These are phyloP conservation scores for Nowickia ferox DNA, from an alignment of 2,888 invertebrate genomes.

Conservation along the genomic window DNA sequence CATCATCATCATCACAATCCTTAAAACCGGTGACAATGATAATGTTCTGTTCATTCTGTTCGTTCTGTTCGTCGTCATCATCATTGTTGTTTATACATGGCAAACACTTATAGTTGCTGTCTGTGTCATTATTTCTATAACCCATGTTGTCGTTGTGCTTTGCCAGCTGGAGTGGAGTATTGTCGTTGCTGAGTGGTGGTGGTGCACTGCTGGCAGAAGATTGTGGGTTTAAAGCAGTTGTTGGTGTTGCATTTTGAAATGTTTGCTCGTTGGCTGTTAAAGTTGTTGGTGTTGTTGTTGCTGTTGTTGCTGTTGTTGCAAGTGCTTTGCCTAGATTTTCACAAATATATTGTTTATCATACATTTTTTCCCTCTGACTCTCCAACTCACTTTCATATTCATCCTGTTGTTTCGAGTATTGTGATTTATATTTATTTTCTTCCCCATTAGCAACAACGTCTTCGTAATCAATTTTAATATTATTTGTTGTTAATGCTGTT, in stretches of 20 bases:
- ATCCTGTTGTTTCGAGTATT: conserved; percentile 55
- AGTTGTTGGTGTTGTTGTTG: conserved; percentile 26
- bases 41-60: conserved; percentile 39
- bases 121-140: conserved; percentile 58
- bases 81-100: conserved; percentile 55
- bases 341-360: conserved; percentile 57
- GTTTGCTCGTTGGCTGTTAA: conserved; percentile 44
- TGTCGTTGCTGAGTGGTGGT: background rate
- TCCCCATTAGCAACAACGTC: conserved; percentile 35
- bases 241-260: conserved; percentile 44
- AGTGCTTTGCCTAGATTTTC: conserved; percentile 45
- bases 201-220: conserved; percentile 1
- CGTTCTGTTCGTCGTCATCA: conserved; percentile 30
- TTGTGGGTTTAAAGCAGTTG: conserved; percentile 44
- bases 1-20: conserved; percentile 40
- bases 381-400: conserved; percentile 41
- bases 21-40: conserved; percentile 30
- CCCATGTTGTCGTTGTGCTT: conserved; percentile 62
- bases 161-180: conserved; percentile 7
- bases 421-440: conserved; percentile 74
- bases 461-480: conserved; percentile 74
- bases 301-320: conserved; percentile 30
- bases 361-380: conserved; percentile 35
- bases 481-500: conserved; percentile 49
- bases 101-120: conserved; percentile 52